Base-by-base conservation (phyloP, 1,140 invertebrate genomes). In the Macrocentrus cingulum region DNA sequence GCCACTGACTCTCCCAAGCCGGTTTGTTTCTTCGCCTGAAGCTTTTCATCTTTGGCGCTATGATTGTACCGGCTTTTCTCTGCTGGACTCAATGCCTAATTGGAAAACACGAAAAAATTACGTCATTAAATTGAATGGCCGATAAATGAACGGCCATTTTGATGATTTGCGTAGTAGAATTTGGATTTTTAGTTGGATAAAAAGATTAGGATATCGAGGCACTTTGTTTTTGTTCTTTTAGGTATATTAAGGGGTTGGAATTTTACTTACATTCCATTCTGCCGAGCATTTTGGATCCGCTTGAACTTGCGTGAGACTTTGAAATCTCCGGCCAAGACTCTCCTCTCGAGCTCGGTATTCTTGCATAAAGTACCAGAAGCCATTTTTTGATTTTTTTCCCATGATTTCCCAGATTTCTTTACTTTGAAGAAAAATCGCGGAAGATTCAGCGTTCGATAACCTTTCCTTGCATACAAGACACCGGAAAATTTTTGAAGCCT, bases 291-390 rank as follows among this genome's bases (percentile, higher is more conserved):
- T 44, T 5, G 15, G 41, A 6, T 75, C 78, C 4, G 69, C 75
- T 15, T 71, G 57, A 11, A 71, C 67, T 20, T 72, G 63, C 61
- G 72, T 71, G 7, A 65, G 55, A 48, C 74, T 57, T 46, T 67
- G n/a, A 55, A 75, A 79, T 16, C 62, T 59, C 2, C 68, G 65
- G 0, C 75, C 76, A 23, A 67, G 70, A 46, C 70, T 68, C n/a
- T 61, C 64, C 59, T 77, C 68, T 46, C 74, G 60, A 54, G 76
- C 69, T 63, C 62, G 76, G 44, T 70, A 79, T 54, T 77, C 66
- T 1, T 66, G 4, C 73, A 79, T 77, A 53, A 59, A 79, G 41
- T 64, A 78, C 22, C 69, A 79, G 51, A 71, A 80, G 0, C 71
- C 68, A 56, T 76, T 79, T 56, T 51, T 67, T 13, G 67, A 56